Conservation (phyloP, 2,797 vertebrate genomes). For the Vireo griseus region DNA sequence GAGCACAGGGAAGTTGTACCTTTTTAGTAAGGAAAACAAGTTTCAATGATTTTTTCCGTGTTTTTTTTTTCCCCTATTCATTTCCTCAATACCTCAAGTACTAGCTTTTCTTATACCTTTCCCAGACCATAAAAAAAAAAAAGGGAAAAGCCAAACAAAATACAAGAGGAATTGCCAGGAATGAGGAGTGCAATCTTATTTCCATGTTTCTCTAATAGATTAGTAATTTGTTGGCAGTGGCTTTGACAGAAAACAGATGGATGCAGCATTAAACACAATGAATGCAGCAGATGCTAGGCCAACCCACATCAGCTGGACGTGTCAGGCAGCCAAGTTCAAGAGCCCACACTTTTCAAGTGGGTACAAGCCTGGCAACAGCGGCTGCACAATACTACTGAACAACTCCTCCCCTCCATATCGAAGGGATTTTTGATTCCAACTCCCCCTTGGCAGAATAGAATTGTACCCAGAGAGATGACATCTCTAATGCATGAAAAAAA, state of each 20-base stretch:
- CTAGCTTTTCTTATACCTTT: background rate
- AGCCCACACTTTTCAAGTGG: slow-evolving; percentile 76
- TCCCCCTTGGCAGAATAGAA: slow-evolving; percentile 3
- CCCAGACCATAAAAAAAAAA: background rate
- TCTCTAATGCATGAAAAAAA: background rate
- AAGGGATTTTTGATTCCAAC: slow-evolving; percentile 53
- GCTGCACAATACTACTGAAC: slow-evolving; percentile 45
- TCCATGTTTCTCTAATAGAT: slow-evolving; percentile 87
- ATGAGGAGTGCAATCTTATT: slow-evolving; percentile 76
- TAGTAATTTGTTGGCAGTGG: slow-evolving; percentile 84
- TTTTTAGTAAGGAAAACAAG: slow-evolving; percentile 22
- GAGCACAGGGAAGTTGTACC: background rate
- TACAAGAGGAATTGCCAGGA: slow-evolving; percentile 78
- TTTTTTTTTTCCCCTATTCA: background rate
- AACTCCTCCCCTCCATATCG: slow-evolving; percentile 41
- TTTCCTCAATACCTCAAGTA: slow-evolving; percentile 32
- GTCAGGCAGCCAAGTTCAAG: slow-evolving; percentile 71
- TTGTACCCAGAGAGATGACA: background rate
- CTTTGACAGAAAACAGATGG: slow-evolving; percentile 89
- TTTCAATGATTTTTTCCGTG: background rate
- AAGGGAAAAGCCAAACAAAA: slow-evolving; percentile 78
- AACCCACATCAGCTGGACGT: slow-evolving; percentile 80
- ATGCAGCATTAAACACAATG: slow-evolving; percentile 87
- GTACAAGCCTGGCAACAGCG: slow-evolving; percentile 68
- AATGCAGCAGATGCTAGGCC: slow-evolving; percentile 87